Evolutionary conservation across 2,113 vertebrate species (phyloP).

Genomic region (Psammodynastes pulverulentus): DNA sequence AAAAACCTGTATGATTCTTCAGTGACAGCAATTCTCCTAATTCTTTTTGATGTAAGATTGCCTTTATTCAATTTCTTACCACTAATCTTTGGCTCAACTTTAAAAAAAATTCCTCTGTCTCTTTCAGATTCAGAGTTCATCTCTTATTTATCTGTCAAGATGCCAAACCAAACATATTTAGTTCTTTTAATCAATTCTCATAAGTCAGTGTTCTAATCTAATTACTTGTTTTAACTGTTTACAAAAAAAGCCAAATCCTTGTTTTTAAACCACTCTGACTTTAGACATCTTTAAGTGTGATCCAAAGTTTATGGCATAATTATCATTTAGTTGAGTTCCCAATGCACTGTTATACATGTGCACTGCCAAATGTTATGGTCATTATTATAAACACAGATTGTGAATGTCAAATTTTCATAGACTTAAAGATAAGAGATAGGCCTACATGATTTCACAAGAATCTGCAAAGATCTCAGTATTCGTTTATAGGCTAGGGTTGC

Average conservation of each 20-base stretch:
- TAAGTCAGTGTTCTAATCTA: conserved; percentile 44
- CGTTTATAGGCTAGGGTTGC: background rate
- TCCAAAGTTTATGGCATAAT: conserved; percentile 32
- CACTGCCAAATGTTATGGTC: conserved; percentile 56
- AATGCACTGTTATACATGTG: conserved; percentile 47
- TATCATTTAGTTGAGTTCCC: conserved; percentile 48
- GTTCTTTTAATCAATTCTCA: conserved; percentile 24
- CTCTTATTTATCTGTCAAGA: background rate
- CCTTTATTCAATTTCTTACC: conserved; percentile 9
- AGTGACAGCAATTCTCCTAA: background rate
- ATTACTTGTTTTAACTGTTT: conserved; percentile 25
- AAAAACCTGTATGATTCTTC: background rate
- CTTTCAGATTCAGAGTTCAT: conserved; percentile 6
- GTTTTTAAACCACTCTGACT: conserved; percentile 45
- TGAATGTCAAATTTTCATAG: conserved; percentile 34
- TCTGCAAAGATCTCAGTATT: background rate
- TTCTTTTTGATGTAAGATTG: conserved; percentile 12
- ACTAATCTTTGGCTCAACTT: background rate
- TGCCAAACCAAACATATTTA: background rate
- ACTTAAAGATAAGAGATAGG: conserved; percentile 53
- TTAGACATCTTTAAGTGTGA: conserved; percentile 56
- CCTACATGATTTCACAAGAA: background rate
- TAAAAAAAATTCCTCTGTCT: conserved; percentile 26
- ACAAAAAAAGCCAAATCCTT: conserved; percentile 36
- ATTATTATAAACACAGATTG: conserved; percentile 41